Evolutionary conservation across 2,113 vertebrate species (phyloP).

Genomic region (Apistogramma diplotaenia): DNA sequence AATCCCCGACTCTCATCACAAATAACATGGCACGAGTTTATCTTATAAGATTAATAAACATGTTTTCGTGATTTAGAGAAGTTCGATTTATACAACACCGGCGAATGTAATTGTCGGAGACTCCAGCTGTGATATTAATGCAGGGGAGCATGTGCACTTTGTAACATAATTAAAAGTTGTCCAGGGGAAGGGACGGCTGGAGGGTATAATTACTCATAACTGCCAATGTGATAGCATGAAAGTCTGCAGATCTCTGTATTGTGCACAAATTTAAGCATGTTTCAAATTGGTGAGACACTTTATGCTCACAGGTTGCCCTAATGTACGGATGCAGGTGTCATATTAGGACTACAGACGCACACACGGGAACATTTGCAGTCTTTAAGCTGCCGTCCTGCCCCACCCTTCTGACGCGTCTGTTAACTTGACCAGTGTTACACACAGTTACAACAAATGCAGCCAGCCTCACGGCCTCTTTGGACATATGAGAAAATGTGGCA

Average conservation of each 20-base stretch:
- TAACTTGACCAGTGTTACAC: not conserved
- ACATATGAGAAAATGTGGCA: not conserved
- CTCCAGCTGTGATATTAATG: slow-evolving; percentile 60
- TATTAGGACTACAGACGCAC: not conserved
- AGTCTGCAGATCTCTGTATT: slow-evolving; percentile 55
- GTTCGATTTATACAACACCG: slow-evolving; percentile 14
- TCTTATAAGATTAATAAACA: slow-evolving; percentile 45
- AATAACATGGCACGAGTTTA: slow-evolving; percentile 41
- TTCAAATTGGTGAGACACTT: slow-evolving; percentile 40
- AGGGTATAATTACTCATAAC: slow-evolving; percentile 74
- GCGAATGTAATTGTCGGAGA: slow-evolving; percentile 49
- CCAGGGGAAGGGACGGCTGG: slow-evolving; percentile 59
- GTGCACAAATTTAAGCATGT: slow-evolving; percentile 48
- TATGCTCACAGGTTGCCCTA: slow-evolving; percentile 25
- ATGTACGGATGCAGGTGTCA: not conserved
- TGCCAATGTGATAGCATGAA: slow-evolving; percentile 70
- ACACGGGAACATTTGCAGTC: not conserved
- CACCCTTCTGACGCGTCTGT: not conserved
- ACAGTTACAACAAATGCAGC: not conserved
- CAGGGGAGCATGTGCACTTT: slow-evolving; percentile 61
- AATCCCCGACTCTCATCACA: slow-evolving; percentile 30
- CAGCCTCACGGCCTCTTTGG: not conserved
- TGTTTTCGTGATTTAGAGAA: slow-evolving; percentile 40
- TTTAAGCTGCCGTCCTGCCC: not conserved
- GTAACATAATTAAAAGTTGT: slow-evolving; percentile 78